These are phyloP conservation scores for Pseudomyrmex gracilis DNA, from an alignment of 1,140 invertebrate genomes.

Conservation along the genomic window DNA sequence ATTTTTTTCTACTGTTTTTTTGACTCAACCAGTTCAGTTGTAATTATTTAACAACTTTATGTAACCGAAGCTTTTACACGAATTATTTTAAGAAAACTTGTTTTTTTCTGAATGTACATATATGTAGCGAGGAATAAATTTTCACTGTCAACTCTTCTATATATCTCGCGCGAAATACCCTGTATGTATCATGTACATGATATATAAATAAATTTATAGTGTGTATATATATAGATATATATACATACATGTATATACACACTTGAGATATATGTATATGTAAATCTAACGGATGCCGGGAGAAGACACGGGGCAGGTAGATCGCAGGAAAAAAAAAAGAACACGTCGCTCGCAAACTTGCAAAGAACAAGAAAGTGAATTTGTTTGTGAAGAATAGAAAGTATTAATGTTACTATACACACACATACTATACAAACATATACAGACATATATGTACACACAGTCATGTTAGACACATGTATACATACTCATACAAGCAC, in stretches of 20 bases:
- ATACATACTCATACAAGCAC: not conserved
- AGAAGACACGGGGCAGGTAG: constrained; percentile 22
- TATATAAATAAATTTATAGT: constrained; percentile 56
- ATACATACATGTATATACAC: constrained; percentile 66
- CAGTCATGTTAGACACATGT: not conserved
- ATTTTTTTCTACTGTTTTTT: not conserved
- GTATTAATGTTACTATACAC: constrained; percentile 65
- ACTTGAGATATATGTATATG: constrained; percentile 26
- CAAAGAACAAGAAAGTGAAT: constrained; percentile 62
- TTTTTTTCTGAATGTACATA: constrained; percentile 1
- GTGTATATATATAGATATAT: constrained; percentile 62
- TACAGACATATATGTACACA: not conserved
- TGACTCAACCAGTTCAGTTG: not conserved
- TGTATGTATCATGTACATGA: constrained; percentile 49
- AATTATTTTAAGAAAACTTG: not conserved
- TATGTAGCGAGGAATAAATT: constrained; percentile 24
- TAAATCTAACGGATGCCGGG: constrained; percentile 19
- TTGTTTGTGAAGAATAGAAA: constrained; percentile 70
- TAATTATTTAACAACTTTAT: not conserved
- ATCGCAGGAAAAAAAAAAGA: constrained; percentile 55
- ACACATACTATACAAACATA: constrained; percentile 8
- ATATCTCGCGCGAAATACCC: constrained; percentile 34
- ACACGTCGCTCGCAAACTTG: constrained; percentile 67
- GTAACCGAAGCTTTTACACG: not conserved
- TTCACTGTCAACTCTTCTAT: not conserved